These are phyloP conservation scores for Aphaenogaster rudis DNA, from an alignment of 1,140 invertebrate species.

Conservation along the genomic window DNA sequence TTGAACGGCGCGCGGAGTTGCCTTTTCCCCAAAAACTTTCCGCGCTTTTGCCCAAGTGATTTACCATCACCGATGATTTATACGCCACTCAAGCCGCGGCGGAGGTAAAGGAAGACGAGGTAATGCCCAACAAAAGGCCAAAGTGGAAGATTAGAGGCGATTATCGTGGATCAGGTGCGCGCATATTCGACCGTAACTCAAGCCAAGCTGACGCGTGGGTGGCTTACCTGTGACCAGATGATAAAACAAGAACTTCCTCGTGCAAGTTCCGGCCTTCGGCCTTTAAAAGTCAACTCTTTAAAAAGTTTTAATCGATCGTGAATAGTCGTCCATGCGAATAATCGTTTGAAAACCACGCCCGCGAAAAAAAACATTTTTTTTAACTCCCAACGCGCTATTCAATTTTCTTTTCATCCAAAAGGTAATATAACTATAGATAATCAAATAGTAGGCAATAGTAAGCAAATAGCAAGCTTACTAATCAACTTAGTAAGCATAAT, in stretches of 20 bases:
- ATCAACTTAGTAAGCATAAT: neutral
- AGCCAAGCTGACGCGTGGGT: constrained; percentile 80
- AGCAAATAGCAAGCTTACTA: neutral
- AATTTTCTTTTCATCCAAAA: neutral
- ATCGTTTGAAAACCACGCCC: neutral
- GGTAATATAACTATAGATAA: neutral
- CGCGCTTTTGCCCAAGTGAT: constrained; percentile 80
- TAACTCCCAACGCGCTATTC: neutral
- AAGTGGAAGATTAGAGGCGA: constrained; percentile 87
- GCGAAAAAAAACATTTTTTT: neutral
- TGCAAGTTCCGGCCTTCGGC: constrained; percentile 1
- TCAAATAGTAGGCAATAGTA: too few relatives aligned
- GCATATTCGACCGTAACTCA: constrained; percentile 83
- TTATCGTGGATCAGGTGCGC: constrained; percentile 86
- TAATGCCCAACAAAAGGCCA: constrained; percentile 82
- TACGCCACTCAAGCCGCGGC: constrained; percentile 70
- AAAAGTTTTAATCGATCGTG: neutral
- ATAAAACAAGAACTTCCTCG: constrained; percentile 79
- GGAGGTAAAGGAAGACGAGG: constrained; percentile 61
- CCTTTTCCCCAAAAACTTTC: constrained; percentile 74
- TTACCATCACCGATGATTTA: constrained; percentile 84
- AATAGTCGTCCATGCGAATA: neutral
- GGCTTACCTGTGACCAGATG: constrained; percentile 77
- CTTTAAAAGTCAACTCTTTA: constrained; percentile 8
- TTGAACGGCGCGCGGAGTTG: neutral